These are phyloP conservation scores for Grammomys surdaster DNA, from an alignment of 2,113 vertebrate genomes.

Conservation along the genomic window DNA sequence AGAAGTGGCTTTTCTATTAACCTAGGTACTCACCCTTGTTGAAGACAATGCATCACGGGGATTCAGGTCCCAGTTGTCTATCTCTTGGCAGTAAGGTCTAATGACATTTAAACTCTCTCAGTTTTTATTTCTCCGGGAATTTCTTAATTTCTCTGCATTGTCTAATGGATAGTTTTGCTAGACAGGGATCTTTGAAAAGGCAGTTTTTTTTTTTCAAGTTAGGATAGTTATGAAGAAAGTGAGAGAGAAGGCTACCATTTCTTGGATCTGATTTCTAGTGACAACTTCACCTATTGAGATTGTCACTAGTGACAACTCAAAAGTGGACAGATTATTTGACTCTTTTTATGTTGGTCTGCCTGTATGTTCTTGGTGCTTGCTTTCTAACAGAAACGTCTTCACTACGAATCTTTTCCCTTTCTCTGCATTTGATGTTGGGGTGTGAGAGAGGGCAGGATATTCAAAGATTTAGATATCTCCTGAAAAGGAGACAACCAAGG, in stretches of 20 bases:
- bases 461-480: constrained; percentile 9
- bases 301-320: not conserved
- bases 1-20: not conserved
- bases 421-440: not conserved
- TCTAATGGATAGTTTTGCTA: not conserved
- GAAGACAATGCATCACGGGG: not conserved
- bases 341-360: not conserved
- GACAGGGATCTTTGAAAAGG: not conserved
- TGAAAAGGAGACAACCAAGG: not conserved
- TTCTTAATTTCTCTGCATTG: not conserved
- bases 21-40: not conserved
- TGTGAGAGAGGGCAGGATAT: not conserved
- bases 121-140: not conserved
- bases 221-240: not conserved
- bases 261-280: not conserved
- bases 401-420: not conserved
- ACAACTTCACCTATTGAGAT: not conserved
- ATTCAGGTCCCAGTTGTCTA: not conserved
- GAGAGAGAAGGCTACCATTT: not conserved
- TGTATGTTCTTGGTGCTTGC: not conserved
- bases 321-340: not conserved
- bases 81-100: not conserved
- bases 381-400: not conserved
- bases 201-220: not conserved
- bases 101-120: not conserved